Evolutionary conservation across 1,140 invertebrate species (phyloP), one percentile per base, ranked within the genome.

Genomic region (Sipha flava): DNA sequence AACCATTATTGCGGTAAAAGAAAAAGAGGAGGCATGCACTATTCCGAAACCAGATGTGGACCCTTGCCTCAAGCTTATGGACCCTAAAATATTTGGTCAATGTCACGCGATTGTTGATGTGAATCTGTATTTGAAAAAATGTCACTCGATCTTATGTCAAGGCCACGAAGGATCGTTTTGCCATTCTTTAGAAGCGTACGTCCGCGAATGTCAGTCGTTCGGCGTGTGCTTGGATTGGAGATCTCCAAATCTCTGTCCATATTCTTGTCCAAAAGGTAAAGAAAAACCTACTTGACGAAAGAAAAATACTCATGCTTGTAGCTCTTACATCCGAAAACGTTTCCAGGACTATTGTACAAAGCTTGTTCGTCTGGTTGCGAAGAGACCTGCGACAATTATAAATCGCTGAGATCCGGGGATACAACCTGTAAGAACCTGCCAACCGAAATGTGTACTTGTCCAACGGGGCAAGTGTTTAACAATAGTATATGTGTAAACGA

Each of bases 401-500:
- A 87, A 34, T 84, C 86, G 23, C 86, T 87, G 0, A 81, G 84
- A 2, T 85, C 85, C 34, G 85, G 85, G 26, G 86, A 86, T 10
- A 85, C 85, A 7, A 85, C 86, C 70, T 93, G 91, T 80, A 81
- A 84, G 3, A 84, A 84, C 45, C 85, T 84, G 73, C 85, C 85
- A 7, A 87, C 87, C 34, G 94, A 95, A 84, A 94, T 94, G 7
- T 97, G 94, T 85, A 93, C 92, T 87, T 97, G 94, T 87, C 91
- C 92, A 2, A 83, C 88, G 57, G 89, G 89, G 70, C 88, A 90
- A 84, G 89, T 93, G 43, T 68, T 49, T 47, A 81, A 62, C 16
- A 89, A 90, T 84, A 87, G 86, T 80, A 88, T 85, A 3, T 92
- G 91, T 81, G 88, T 91, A 5, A 86, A 88, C 54, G 85, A 86